Percentiles rank a stretch among this genome's conserved stretches.
phyloP scores from a whole-genome alignment of 2,888 invertebrate species.

The Drosophila yooni region DNA sequence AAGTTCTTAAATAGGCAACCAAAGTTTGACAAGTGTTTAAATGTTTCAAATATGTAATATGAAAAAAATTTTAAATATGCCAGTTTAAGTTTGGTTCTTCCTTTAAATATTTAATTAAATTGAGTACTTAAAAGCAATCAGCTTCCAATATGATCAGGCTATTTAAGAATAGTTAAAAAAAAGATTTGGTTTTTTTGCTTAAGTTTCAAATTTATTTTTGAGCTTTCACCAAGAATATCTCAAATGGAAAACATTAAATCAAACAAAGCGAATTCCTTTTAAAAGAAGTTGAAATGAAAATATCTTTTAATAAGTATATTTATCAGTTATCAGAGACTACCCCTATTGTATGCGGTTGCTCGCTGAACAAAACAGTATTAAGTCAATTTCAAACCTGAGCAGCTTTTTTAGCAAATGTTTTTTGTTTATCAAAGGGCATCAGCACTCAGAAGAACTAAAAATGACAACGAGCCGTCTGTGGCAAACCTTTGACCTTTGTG shows the following conservation, averaged over 20 bases:
- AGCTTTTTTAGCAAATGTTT: conserved; percentile 4
- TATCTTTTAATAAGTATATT: neutral
- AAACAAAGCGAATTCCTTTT: neutral
- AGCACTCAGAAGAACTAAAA: conserved; percentile 9
- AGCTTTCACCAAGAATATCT: neutral
- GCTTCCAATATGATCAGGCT: neutral
- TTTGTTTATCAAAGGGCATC: conserved; percentile 20
- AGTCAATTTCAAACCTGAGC: conserved; percentile 15
- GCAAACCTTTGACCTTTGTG: conserved; percentile 65
- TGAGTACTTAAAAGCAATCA: neutral
- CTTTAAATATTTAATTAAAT: neutral
- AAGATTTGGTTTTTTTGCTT: no score
- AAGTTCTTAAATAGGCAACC: neutral
- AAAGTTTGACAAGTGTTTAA: neutral
- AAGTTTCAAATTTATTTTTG: no score
- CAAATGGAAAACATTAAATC: neutral
- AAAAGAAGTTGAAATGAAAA: no score
- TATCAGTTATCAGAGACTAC: neutral
- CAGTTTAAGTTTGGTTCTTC: neutral
- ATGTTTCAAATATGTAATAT: neutral
- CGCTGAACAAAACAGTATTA: neutral
- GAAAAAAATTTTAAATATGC: no score
- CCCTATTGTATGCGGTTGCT: neutral
- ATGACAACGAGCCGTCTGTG: conserved; percentile 32
- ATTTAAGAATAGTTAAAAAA: neutral